Evolutionary conservation across 2,888 invertebrate genomes (phyloP).

Genomic region (Aricia artaxerxes): DNA sequence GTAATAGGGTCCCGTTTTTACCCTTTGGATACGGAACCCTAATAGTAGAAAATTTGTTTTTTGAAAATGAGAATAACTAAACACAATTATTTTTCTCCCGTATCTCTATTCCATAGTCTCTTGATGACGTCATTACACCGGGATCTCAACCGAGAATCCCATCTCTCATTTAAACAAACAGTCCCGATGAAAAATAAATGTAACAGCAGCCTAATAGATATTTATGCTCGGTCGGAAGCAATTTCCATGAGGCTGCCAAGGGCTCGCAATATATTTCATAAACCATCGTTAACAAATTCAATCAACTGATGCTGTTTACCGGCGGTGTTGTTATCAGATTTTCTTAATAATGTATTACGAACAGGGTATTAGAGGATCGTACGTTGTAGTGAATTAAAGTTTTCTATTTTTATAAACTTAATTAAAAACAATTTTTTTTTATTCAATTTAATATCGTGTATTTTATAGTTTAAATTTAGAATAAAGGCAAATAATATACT

Average conservation of each 20-base stretch:
- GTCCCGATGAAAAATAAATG: constrained; percentile 74
- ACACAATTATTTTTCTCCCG: neutral
- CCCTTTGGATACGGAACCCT: too few species aligned
- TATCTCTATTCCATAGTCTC: neutral
- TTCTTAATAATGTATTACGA: constrained; percentile 33
- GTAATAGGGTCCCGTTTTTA: too few species aligned
- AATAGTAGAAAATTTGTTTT: too few species aligned
- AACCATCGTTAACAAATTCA: constrained; percentile 63
- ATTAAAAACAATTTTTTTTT: neutral
- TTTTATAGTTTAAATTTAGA: too few species aligned
- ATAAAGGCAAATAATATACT: too few species aligned
- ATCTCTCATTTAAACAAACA: constrained; percentile 57
- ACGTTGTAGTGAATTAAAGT: neutral
- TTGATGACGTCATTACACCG: constrained; percentile 33
- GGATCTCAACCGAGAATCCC: constrained; percentile 52
- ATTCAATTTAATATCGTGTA: neutral
- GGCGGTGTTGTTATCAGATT: constrained; percentile 50
- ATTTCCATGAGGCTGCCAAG: constrained; percentile 60
- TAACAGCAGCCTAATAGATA: constrained; percentile 71
- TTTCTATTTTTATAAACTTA: neutral
- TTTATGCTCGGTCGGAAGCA: constrained; percentile 75
- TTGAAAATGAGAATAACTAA: neutral
- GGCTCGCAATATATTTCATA: constrained; percentile 51
- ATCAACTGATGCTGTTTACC: constrained; percentile 67
- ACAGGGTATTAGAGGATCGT: neutral